Conservation (phyloP, 2,888 invertebrate genomes). For the Hypolimnas misippus region DNA sequence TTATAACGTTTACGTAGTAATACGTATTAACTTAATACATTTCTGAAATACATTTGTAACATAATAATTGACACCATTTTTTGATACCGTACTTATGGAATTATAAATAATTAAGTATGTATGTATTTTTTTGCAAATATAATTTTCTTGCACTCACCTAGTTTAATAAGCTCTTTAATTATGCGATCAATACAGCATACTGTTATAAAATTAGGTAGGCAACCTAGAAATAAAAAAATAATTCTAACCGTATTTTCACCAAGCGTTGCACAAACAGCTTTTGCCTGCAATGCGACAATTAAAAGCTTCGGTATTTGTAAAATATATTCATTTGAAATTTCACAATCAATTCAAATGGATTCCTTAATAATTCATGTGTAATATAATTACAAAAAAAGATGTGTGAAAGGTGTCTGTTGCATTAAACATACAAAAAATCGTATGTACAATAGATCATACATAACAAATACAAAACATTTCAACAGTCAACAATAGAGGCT, state of each 20-base stretch:
- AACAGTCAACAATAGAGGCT: constrained; percentile 52
- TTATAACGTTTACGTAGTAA: not conserved
- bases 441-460: not conserved
- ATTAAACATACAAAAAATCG: not conserved
- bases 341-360: no score
- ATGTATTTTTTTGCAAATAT: no score
- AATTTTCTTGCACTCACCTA: no score
- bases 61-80: no score
- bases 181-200: no score
- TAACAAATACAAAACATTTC: constrained; percentile 33
- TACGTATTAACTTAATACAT: not conserved
- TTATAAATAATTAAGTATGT: no score
- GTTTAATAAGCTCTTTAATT: no score
- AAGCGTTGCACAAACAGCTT: constrained; percentile 24
- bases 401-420: not conserved
- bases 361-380: not conserved
- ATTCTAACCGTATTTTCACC: constrained; percentile 8
- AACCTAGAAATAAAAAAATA: constrained; percentile 8
- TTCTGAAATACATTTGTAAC: not conserved
- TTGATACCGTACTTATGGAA: no score
- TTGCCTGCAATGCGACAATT: constrained; percentile 35
- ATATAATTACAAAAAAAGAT: not conserved
- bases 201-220: not conserved
- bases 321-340: no score
- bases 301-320: constrained; percentile 19